Conservation (phyloP, 2,113 vertebrate species). For the Phalacrocorax brasilianus region DNA sequence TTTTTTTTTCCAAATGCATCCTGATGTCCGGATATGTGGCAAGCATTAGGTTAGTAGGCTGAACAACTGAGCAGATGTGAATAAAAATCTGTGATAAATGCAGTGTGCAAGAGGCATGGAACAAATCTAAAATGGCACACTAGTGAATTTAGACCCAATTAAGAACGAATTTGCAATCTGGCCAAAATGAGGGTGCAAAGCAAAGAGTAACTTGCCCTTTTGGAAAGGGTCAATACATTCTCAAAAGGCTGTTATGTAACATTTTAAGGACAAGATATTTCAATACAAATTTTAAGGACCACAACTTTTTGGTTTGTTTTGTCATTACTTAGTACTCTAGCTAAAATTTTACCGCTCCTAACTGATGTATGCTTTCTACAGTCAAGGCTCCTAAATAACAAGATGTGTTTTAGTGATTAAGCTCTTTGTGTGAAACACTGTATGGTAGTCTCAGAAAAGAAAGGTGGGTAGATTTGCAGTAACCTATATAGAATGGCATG, state of each 20-base stretch:
- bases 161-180: constrained; percentile 63
- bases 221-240: not conserved
- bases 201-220: not conserved
- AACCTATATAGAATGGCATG: not conserved
- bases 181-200: constrained; percentile 39
- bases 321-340: not conserved
- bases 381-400: not conserved
- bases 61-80: constrained; percentile 55
- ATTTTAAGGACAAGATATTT: not conserved
- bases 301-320: not conserved
- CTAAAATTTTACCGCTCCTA: not conserved
- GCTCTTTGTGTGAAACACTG: not conserved
- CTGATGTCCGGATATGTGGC: not conserved
- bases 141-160: constrained; percentile 36
- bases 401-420: not conserved
- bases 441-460: not conserved
- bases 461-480: not conserved
- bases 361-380: not conserved
- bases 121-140: constrained; percentile 11
- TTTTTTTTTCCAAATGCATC: not conserved
- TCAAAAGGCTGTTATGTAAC: not conserved
- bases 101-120: constrained; percentile 1
- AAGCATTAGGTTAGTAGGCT: constrained; percentile 28
- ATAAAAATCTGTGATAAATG: constrained; percentile 54
- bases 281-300: not conserved